These are phyloP conservation scores for Ranitomeya imitator DNA, from an alignment of 2,113 vertebrate genomes.

Conservation along the genomic window DNA sequence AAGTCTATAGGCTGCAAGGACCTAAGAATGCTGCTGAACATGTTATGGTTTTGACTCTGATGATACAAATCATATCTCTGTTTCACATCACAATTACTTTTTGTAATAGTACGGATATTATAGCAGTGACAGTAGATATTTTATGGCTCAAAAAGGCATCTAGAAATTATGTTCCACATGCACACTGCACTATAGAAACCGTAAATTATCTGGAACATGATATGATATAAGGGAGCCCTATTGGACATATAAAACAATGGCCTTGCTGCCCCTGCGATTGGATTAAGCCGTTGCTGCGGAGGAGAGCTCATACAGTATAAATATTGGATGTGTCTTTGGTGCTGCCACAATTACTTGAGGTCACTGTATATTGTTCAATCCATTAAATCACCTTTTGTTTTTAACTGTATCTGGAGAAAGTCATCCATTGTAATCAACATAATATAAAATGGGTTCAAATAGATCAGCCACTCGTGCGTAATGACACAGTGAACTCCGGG, in stretches of 20 bases:
- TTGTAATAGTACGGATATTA: neutral
- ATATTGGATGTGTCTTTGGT: constrained; percentile 27
- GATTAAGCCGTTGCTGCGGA: neutral
- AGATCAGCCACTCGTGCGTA: neutral
- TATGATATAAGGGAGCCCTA: neutral
- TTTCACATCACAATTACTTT: neutral
- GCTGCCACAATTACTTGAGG: constrained; percentile 23
- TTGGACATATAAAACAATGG: neutral
- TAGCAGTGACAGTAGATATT: neutral
- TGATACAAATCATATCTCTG: neutral
- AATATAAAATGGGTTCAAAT: neutral
- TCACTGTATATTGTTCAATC: neutral
- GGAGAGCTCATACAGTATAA: neutral
- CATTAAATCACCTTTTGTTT: constrained; percentile 18
- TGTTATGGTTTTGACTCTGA: neutral
- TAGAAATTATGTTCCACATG: neutral
- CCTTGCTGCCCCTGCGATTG: neutral
- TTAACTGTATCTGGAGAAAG: neutral
- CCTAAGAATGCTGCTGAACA: neutral
- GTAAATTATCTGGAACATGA: neutral
- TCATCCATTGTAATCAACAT: constrained; percentile 29
- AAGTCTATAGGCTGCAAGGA: neutral
- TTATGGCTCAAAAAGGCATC: neutral
- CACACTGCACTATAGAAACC: neutral
- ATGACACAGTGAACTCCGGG: constrained; percentile 4